Conservation (phyloP, 2,888 invertebrate species). For the Lasioglossum vierecki region DNA sequence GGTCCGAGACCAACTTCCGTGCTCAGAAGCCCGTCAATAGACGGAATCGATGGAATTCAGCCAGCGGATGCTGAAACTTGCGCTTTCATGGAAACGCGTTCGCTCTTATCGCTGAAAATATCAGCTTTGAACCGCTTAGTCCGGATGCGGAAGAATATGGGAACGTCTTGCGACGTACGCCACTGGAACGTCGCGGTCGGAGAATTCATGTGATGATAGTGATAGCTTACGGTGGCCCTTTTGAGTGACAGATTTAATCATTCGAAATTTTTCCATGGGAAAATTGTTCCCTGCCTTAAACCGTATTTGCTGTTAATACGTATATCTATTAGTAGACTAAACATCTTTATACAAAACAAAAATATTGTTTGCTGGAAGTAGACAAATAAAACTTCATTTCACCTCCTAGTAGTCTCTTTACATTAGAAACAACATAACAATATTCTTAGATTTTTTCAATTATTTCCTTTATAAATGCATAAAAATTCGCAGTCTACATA, state of each 20-base stretch:
- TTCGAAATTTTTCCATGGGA: not conserved
- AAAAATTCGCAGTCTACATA: too few relatives aligned
- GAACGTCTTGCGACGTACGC: not conserved
- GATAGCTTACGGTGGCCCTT: not conserved
- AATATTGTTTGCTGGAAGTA: too few relatives aligned
- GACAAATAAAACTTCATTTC: too few relatives aligned
- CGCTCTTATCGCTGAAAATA: constrained; percentile 19
- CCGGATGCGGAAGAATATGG: not conserved
- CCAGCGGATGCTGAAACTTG: constrained; percentile 11
- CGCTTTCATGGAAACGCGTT: constrained; percentile 16
- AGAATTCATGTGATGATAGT: not conserved
- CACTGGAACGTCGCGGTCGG: not conserved
- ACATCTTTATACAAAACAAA: too few relatives aligned
- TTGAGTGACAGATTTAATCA: not conserved
- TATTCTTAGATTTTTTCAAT: too few relatives aligned
- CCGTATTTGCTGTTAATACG: not conserved
- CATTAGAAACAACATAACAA: too few relatives aligned
- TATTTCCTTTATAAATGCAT: too few relatives aligned
- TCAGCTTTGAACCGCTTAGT: not conserved
- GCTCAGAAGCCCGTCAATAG: constrained; percentile 33
- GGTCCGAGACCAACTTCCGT: constrained; percentile 32
- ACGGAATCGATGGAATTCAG: constrained; percentile 20
- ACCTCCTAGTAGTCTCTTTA: too few relatives aligned
- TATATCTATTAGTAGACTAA: too few relatives aligned
- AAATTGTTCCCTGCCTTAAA: not conserved